phyloP scores from a whole-genome alignment of 2,888 invertebrate species.

The Mimachlamys varia region DNA sequence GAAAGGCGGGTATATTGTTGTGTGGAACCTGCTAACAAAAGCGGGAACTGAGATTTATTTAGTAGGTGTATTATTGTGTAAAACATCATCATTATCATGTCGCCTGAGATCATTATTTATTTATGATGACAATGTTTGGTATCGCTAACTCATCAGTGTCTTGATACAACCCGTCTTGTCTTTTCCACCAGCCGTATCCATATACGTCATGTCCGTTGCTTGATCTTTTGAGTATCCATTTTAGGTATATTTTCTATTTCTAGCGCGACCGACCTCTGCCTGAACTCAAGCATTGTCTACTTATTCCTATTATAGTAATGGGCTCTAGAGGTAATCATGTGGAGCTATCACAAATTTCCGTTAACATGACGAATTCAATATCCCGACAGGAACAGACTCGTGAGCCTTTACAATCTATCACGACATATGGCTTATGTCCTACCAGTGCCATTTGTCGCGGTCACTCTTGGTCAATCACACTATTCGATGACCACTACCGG shows the following conservation, averaged over 20 bases:
- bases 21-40: too few species aligned
- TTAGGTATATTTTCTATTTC: neutral
- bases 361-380: constrained; percentile 22
- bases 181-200: too few species aligned
- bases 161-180: too few species aligned
- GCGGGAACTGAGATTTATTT: too few species aligned
- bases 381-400: neutral
- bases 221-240: too few species aligned
- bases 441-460: neutral
- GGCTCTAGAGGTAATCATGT: neutral
- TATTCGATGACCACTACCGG: neutral
- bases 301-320: neutral
- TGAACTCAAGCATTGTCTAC: neutral
- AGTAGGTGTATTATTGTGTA: too few species aligned
- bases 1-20: too few species aligned
- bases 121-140: too few species aligned
- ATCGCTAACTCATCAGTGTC: too few species aligned
- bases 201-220: too few species aligned
- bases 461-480: neutral
- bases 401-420: neutral
- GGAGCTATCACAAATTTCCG: neutral
- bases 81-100: too few species aligned
- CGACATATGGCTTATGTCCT: neutral
- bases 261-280: neutral
- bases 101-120: too few species aligned